These are phyloP conservation scores for Metellina segmentata DNA, from an alignment of 2,888 invertebrate species.

Conservation along the genomic window DNA sequence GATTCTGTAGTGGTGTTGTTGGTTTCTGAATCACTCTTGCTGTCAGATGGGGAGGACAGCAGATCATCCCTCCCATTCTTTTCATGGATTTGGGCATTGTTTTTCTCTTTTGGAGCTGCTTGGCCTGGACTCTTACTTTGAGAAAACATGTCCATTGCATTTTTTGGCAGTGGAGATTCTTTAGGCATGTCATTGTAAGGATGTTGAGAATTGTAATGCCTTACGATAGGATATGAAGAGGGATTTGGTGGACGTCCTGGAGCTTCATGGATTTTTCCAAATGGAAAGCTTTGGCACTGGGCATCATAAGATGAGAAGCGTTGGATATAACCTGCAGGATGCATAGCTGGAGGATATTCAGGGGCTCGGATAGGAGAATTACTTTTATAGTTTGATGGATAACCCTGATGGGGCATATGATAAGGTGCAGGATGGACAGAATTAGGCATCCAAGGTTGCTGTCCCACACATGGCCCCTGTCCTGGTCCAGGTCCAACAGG, in stretches of 20 bases:
- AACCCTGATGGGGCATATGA: constrained; percentile 52
- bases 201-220: constrained; percentile 65
- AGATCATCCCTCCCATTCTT: constrained; percentile 68
- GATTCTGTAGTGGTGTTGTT: constrained; percentile 70
- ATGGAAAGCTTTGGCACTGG: constrained; percentile 76
- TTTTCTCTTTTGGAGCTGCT: constrained; percentile 42
- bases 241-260: constrained; percentile 60
- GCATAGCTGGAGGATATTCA: constrained; percentile 73
- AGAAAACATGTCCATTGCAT: constrained; percentile 43
- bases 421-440: constrained; percentile 68
- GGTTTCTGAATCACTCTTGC: constrained; percentile 70
- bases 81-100: constrained; percentile 42
- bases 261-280: constrained; percentile 52
- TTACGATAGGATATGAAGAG: constrained; percentile 63
- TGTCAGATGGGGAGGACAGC: constrained; percentile 59
- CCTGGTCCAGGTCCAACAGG: constrained; percentile 74
- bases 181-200: constrained; percentile 65
- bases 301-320: constrained; percentile 70
- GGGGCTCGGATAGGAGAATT: constrained; percentile 64
- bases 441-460: constrained; percentile 72
- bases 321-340: constrained; percentile 71
- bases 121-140: constrained; percentile 53
- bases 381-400: constrained; percentile 49
- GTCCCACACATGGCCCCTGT: constrained; percentile 71
- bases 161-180: constrained; percentile 51